These are phyloP conservation scores for Xestoiulus laeticollis DNA, from an alignment of 2,888 invertebrate genomes.

Conservation along the genomic window DNA sequence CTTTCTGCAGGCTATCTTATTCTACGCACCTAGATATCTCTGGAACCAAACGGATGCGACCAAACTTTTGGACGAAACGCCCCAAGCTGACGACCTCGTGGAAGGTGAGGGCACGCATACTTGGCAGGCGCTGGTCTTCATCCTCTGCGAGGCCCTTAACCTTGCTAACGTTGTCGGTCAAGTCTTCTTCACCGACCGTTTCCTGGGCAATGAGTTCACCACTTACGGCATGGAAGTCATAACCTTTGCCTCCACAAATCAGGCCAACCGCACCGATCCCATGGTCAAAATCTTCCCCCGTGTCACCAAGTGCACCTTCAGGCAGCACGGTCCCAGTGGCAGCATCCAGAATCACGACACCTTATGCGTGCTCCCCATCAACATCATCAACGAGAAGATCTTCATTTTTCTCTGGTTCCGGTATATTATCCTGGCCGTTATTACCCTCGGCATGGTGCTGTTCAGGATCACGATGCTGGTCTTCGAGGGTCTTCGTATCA, in stretches of 20 bases:
- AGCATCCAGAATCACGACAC: slow-evolving; percentile 59
- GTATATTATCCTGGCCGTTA: slow-evolving; percentile 60
- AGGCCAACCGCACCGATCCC: slow-evolving; percentile 59
- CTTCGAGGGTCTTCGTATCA: slow-evolving; percentile 75
- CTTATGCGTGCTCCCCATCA: slow-evolving; percentile 60
- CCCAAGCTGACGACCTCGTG: neutral
- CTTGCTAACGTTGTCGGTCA: slow-evolving; percentile 61
- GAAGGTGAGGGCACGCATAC: slow-evolving; percentile 50
- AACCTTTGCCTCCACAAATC: slow-evolving; percentile 58
- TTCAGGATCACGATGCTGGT: slow-evolving; percentile 75
- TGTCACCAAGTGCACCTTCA: slow-evolving; percentile 61
- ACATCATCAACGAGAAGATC: slow-evolving; percentile 61
- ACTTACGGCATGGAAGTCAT: slow-evolving; percentile 61
- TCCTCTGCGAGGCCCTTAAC: slow-evolving; percentile 59
- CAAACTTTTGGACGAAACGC: neutral
- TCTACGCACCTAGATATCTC: slow-evolving; percentile 59
- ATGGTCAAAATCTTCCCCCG: slow-evolving; percentile 59
- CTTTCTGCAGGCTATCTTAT: slow-evolving; percentile 58
- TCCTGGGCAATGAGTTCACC: slow-evolving; percentile 60
- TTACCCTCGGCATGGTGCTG: slow-evolving; percentile 58
- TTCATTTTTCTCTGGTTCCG: slow-evolving; percentile 60
- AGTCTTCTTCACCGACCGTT: slow-evolving; percentile 61
- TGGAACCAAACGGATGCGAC: slow-evolving; percentile 54
- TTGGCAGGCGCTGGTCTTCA: neutral
- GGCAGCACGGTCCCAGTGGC: slow-evolving; percentile 58